Evolutionary conservation across 2,797 vertebrate species (phyloP).

Genomic region (Platalea minor): DNA sequence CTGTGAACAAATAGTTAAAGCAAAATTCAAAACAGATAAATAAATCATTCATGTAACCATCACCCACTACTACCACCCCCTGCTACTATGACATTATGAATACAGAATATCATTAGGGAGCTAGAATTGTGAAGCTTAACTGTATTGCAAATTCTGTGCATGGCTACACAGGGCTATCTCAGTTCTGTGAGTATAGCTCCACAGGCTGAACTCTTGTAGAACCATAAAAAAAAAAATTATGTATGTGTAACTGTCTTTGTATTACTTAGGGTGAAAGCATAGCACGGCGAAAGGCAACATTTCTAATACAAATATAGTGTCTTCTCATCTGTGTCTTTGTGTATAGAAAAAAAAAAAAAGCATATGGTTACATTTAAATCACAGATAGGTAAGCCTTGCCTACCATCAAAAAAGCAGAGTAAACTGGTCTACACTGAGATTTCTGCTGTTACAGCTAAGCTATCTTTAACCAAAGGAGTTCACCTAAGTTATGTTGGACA

Average conservation of each 20-base stretch:
- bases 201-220: background rate
- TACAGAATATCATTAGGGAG: background rate
- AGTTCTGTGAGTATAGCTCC: background rate
- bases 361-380: background rate
- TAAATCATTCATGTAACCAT: background rate
- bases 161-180: background rate
- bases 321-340: background rate
- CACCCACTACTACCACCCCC: background rate
- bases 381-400: background rate
- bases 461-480: background rate
- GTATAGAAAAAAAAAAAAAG: background rate
- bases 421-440: background rate
- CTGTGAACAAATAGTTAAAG: slow-evolving; percentile 22
- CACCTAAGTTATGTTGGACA: background rate
- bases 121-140: background rate
- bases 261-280: background rate
- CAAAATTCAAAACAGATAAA: slow-evolving; percentile 33
- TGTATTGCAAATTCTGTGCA: background rate
- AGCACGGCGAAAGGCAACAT: background rate
- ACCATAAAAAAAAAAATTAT: background rate
- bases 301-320: background rate
- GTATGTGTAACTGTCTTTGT: background rate
- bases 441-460: background rate
- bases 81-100: background rate
- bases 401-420: background rate